Evolutionary conservation across 2,888 invertebrate genomes (phyloP), one percentile per base, ranked within the genome.

Genomic region (Petrophora chlorosata): DNA sequence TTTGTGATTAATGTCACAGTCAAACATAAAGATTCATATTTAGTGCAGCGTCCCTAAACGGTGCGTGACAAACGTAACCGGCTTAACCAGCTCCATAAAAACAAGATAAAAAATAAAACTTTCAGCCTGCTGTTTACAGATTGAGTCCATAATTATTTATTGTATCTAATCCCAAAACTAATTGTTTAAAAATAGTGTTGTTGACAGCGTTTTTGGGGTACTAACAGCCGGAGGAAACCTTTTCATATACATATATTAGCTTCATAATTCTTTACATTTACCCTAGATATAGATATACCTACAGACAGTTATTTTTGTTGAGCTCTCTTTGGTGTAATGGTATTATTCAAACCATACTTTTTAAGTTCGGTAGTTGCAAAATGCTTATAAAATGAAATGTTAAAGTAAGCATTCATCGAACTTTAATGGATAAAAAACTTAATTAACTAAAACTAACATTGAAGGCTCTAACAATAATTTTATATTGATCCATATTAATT

Each of bases 1-100:
- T 86, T 87, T 82, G 85, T 88, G 82, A 86, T 90, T 84, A 87
- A 88, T 81, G 89, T 88, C 86, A 84, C 73, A 70, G 80, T 79
- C 63, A 77, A 80, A 80, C 77, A 79, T 85, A 82, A 86, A 88
- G 78, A 81, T 81, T 83, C 77, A 83, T 88, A 90, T 88, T 89
- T 85, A 86, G 88, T 88, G 76, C 79, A 80, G 74, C 70, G 62
- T 61, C 40, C 39, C 46, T 43, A 41, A 46, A 72, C 69, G 68
- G 64, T 65, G 72, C 76, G 74, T 81, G 77, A 79, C 82, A 73
- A 77, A 68, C 61, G 53, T 69, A 72, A 73, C 74, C 72, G 70
- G 74, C 73, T 75, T 75, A 73, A 53, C 65, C 36, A 59, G 67
- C 74, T 69, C 70, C 56, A 63, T 71, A 81, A 26, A 28, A 82